These are phyloP conservation scores for Tipula helvola DNA, from an alignment of 2,888 invertebrate genomes.

Conservation along the genomic window DNA sequence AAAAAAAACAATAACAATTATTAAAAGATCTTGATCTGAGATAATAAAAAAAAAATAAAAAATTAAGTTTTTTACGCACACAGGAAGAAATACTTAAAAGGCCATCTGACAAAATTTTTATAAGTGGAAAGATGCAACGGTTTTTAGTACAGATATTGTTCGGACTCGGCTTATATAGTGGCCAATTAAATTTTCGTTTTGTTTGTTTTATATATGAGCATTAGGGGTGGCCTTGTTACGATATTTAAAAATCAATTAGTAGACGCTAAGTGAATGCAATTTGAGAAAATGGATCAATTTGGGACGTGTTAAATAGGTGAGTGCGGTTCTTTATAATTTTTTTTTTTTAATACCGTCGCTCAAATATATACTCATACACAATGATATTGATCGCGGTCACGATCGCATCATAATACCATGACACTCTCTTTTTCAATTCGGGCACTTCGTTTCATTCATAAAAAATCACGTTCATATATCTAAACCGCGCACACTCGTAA, in stretches of 20 bases:
- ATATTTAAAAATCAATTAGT: background rate
- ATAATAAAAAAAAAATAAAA: background rate
- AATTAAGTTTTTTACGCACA: background rate
- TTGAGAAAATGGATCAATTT: background rate
- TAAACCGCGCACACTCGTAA: background rate
- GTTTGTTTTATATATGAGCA: background rate
- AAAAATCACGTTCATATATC: background rate
- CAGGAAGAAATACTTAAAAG: background rate
- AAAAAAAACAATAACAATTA: background rate
- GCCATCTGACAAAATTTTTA: slow-evolving; percentile 5
- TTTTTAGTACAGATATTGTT: background rate
- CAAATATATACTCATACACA: background rate
- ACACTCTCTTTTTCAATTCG: background rate
- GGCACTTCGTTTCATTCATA: background rate
- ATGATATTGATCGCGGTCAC: background rate
- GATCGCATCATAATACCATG: background rate
- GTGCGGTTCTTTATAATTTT: background rate
- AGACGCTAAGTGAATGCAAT: background rate
- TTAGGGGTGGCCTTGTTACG: background rate
- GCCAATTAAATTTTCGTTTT: background rate
- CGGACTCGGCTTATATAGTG: background rate
- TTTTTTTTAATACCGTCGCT: too few species aligned
- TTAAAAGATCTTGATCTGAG: background rate
- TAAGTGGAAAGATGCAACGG: slow-evolving; percentile 10
- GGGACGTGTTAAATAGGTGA: background rate